Conservation (phyloP, 1,140 invertebrate genomes). For the Hylaeus volcanicus region DNA sequence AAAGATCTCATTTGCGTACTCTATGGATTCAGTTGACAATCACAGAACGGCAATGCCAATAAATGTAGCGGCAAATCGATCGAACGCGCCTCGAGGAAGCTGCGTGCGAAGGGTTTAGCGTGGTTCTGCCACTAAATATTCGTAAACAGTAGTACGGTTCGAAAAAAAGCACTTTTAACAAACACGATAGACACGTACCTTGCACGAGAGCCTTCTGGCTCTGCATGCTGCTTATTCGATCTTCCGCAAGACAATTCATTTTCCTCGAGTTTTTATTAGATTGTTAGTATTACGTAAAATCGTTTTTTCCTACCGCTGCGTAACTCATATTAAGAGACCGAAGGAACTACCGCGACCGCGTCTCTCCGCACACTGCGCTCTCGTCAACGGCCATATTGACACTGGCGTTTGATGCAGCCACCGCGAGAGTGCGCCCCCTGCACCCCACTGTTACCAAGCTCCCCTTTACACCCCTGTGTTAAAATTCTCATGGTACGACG, state of each 20-base stretch:
- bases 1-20: background rate
- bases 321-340: slow-evolving; percentile 51
- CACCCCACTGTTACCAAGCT: slow-evolving; percentile 36
- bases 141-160: slow-evolving; percentile 39
- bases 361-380: slow-evolving; percentile 62
- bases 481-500: background rate
- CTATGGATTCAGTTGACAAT: background rate
- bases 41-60: slow-evolving; percentile 26
- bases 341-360: slow-evolving; percentile 56
- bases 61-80: slow-evolving; percentile 51
- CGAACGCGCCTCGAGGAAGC: slow-evolving; percentile 25
- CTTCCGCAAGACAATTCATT: slow-evolving; percentile 43
- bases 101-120: slow-evolving; percentile 16
- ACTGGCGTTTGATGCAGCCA: slow-evolving; percentile 58
- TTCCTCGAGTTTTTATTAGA: slow-evolving; percentile 14
- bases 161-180: background rate
- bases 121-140: slow-evolving; percentile 31
- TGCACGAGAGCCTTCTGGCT: slow-evolving; percentile 33
- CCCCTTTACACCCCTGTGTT: background rate
- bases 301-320: slow-evolving; percentile 26
- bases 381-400: slow-evolving; percentile 74
- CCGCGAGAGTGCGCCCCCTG: slow-evolving; percentile 57
- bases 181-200: slow-evolving; percentile 50
- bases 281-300: slow-evolving; percentile 56
- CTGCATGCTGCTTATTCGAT: slow-evolving; percentile 19